Conservation (phyloP, 64 coral and sea anemone species). For the Stichodactyla mertensii region DNA sequence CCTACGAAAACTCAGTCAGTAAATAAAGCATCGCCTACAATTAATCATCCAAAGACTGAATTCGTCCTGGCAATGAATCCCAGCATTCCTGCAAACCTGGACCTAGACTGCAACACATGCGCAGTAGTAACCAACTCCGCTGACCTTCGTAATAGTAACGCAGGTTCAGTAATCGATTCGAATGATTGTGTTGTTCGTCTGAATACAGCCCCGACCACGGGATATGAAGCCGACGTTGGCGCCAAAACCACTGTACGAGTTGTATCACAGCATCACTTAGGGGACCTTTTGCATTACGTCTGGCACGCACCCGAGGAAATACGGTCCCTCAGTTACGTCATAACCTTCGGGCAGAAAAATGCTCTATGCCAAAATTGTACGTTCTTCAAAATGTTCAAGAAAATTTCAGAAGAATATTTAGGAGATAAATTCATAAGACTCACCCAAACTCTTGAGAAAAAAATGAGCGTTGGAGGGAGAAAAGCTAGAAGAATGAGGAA, state of each 20-base stretch:
- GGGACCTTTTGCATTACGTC: conserved; percentile 34
- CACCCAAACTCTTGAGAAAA: not conserved
- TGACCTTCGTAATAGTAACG: conserved; percentile 58
- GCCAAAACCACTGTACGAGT: conserved; percentile 48
- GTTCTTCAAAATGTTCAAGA: conserved; percentile 43
- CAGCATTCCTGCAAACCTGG: conserved; percentile 28
- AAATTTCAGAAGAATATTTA: conserved; percentile 25
- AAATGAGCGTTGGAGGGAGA: not conserved
- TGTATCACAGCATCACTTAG: conserved; percentile 17
- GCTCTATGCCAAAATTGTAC: conserved; percentile 47
- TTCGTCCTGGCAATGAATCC: conserved; percentile 54
- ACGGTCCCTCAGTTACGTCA: conserved; percentile 33
- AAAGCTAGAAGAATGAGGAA: not conserved
- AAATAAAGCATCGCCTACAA: not conserved
- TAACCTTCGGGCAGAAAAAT: conserved; percentile 10
- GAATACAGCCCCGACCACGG: conserved; percentile 42
- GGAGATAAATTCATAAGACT: conserved; percentile 17
- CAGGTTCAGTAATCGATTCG: conserved; percentile 61
- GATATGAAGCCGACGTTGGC: conserved; percentile 50
- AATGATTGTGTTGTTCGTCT: conserved; percentile 51
- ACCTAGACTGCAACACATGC: conserved; percentile 51
- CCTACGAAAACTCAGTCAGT: not conserved
- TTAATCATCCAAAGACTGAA: not conserved
- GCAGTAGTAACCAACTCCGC: conserved; percentile 48
- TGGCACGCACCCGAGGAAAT: conserved; percentile 39